Evolutionary conservation across 2,888 invertebrate species (phyloP), one percentile per base, ranked within the genome.

Genomic region (Synergus umbraculus): DNA sequence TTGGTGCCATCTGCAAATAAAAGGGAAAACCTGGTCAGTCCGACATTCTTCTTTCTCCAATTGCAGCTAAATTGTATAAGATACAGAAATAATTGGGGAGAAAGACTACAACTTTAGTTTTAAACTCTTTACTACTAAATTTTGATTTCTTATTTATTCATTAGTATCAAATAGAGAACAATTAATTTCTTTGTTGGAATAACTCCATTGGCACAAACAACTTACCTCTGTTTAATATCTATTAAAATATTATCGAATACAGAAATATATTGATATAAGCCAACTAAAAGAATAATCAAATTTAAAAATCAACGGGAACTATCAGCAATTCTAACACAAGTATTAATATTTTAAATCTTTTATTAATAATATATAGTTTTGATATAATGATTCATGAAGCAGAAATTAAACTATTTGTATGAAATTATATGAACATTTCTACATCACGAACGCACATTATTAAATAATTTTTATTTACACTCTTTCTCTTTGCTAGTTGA

Each of bases 1-100:
- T 15, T 37, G 37, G 54, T 73, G 54, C 73, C 73, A 85, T 85
- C 86, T 86, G 86, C 76, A 85, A 86, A 86, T 80, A 87, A 86
- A 86, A 86, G 79, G 79, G 84, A 83, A 86, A 84, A 84, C 80
- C 83, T 66, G 66, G 77, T 41, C 63, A 60, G 58, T 66, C 77
- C 43, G 69, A 78, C 64, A 76, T 81, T 64, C 80, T 82, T 78
- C 67, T 41, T 66, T 22, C 49, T 69, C 22, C 78, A 54, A 15
- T 37, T 67, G 44, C 10, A 46, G 37, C 66, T 44, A 73, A 5
- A 43, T 76, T 60, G 37, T 12, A 37, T 18, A 65, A n/a, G 2
- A 46, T 64, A 41, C 8, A 46, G 8, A 44, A 37, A 64, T 18
- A 15, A 15, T 49, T 73, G 46, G 69, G 46, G 46, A 54, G 29